Conservation (phyloP, 2,113 vertebrate species). For the Chrysochloris asiatica region DNA sequence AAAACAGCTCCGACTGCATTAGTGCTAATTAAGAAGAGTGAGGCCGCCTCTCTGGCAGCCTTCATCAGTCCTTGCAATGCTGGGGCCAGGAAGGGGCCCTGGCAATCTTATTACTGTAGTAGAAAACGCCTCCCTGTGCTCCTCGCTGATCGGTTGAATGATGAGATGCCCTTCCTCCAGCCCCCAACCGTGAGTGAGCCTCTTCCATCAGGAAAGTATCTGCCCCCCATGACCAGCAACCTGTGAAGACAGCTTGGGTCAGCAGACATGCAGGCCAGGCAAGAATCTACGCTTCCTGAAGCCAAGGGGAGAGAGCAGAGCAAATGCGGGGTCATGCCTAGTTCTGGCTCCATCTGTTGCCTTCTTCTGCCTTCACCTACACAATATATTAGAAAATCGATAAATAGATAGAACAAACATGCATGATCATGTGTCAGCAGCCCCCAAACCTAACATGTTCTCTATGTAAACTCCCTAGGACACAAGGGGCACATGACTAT, state of each 20-base stretch:
- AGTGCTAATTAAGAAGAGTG: conserved; percentile 86
- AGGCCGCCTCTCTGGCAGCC: conserved; percentile 75
- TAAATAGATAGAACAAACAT: neutral
- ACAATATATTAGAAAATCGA: conserved; percentile 14
- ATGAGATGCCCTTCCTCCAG: neutral
- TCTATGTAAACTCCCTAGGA: neutral
- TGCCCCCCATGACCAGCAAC: conserved; percentile 36
- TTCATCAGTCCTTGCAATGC: conserved; percentile 46
- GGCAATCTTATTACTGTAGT: conserved; percentile 77
- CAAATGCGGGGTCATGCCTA: conserved; percentile 32
- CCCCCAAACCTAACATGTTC: fast-evolving
- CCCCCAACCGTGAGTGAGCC: neutral
- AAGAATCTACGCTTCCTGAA: neutral
- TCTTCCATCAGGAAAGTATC: conserved; percentile 45
- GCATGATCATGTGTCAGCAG: fast-evolving
- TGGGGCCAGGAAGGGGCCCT: conserved; percentile 71
- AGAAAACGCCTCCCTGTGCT: conserved; percentile 58
- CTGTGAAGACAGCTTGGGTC: neutral
- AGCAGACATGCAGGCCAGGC: neutral
- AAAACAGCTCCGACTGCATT: conserved; percentile 85
- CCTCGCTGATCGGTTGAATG: neutral
- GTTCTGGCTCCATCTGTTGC: conserved; percentile 70
- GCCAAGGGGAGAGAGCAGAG: neutral
- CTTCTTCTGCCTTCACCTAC: neutral
- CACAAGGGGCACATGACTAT: neutral